Percentiles rank a stretch among this genome's conserved stretches.
These are phyloP conservation scores for Apomyelois bistriatella DNA, from an alignment of 2,888 invertebrate species.

Conservation along the genomic window DNA sequence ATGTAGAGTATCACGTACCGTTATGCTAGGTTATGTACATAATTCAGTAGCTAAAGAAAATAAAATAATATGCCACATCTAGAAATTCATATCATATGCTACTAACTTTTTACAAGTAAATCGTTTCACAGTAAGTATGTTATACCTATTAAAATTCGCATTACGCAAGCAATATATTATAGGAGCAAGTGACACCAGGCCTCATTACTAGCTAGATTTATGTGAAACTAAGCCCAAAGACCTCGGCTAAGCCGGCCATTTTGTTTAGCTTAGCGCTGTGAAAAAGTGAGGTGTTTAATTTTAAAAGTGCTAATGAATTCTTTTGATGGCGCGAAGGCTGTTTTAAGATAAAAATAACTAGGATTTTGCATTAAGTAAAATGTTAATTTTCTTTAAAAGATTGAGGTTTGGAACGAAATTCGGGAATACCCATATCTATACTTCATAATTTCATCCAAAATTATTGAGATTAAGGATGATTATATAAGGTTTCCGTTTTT, in stretches of 20 bases:
- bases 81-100: background rate
- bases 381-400: background rate
- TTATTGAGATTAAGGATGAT: no score
- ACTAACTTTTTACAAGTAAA: background rate
- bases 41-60: no score
- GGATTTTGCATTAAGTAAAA: background rate
- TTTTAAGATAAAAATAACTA: background rate
- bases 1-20: background rate
- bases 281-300: slow-evolving; percentile 18
- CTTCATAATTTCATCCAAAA: no score
- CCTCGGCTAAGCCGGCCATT: slow-evolving; percentile 9
- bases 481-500: no score
- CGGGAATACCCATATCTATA: no score
- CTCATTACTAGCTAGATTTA: slow-evolving; percentile 3
- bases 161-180: slow-evolving; percentile 1
- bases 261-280: slow-evolving; percentile 9
- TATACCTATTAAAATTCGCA: slow-evolving; percentile 1
- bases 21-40: no score
- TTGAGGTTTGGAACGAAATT: background rate
- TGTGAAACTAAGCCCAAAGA: background rate
- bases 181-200: background rate
- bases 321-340: slow-evolving; percentile 1
- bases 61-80: background rate
- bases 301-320: slow-evolving; percentile 5
- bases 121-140: background rate